Percentiles rank a stretch among this genome's conserved stretches.
Evolutionary conservation across 2,113 vertebrate species (phyloP).

Genomic region (Sinocyclocheilus rhinocerous): DNA sequence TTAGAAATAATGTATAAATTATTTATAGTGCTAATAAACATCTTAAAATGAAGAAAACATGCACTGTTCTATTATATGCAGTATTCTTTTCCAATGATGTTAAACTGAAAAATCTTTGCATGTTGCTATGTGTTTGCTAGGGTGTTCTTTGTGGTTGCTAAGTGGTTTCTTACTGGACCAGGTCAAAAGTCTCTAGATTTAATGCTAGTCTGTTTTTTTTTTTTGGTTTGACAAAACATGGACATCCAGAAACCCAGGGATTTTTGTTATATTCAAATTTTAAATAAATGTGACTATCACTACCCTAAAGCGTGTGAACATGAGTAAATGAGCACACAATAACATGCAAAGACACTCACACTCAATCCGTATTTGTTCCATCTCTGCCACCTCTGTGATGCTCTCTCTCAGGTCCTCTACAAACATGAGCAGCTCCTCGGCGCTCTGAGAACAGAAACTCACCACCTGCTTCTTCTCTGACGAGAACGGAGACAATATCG

Average conservation of each 20-base stretch:
- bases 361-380: constrained; percentile 98
- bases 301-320: neutral
- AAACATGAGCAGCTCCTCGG: constrained; percentile 96
- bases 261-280: neutral
- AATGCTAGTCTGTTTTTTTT: neutral
- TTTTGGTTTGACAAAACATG: neutral
- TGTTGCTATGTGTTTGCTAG: neutral
- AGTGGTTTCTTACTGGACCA: neutral
- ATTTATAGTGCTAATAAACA: neutral
- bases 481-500: constrained; percentile 90
- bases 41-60: neutral
- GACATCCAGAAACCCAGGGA: neutral
- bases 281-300: neutral
- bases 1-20: neutral
- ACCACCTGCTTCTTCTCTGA: constrained; percentile 97
- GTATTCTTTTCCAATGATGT: neutral
- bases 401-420: constrained; percentile 96
- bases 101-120: neutral
- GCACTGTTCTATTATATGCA: neutral
- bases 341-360: constrained; percentile 80
- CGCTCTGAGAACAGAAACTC: constrained; percentile 93
- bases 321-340: neutral
- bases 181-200: neutral
- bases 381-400: constrained; percentile 96
- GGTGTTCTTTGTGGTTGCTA: neutral